phyloP scores from a whole-genome alignment of 2,797 vertebrate species.

The Molossus alvarezi region DNA sequence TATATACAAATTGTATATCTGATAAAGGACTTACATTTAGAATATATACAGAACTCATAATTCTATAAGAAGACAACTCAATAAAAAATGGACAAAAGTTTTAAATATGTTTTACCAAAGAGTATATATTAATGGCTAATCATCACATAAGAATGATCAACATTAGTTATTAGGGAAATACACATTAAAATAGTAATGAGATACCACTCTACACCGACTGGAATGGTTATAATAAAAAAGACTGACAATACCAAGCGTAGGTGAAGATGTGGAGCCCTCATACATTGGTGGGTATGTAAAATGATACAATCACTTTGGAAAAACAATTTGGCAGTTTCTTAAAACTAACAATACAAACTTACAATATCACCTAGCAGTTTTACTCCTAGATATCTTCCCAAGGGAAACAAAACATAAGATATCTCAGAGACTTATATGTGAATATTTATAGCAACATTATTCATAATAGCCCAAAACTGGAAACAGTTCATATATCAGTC shows the following conservation, averaged over 20 bases:
- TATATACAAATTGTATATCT: slow-evolving; percentile 28
- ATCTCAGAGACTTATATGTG: background rate
- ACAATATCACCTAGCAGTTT: background rate
- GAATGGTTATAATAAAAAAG: slow-evolving; percentile 2
- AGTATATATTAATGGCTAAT: slow-evolving; percentile 20
- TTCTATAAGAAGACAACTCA: slow-evolving; percentile 20
- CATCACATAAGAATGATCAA: slow-evolving; percentile 1
- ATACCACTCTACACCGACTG: background rate
- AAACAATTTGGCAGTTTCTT: slow-evolving; percentile 9
- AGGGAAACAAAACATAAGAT: background rate
- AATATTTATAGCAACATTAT: slow-evolving; percentile 31
- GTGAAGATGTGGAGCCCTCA: background rate
- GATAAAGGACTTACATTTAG: slow-evolving; percentile 20
- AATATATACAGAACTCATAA: slow-evolving; percentile 22
- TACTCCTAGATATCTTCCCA: background rate
- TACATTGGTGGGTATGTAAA: background rate
- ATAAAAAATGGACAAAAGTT: background rate
- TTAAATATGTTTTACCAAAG: background rate
- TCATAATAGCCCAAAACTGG: background rate
- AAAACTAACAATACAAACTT: slow-evolving; percentile 51
- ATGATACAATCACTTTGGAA: slow-evolving; percentile 9
- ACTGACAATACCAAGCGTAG: background rate
- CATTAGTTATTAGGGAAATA: background rate
- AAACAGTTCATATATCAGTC: slow-evolving; percentile 12
- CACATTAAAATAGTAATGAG: slow-evolving; percentile 51